Base-by-base conservation (phyloP, 2,113 vertebrate species). In the Mionectes macconnelli region DNA sequence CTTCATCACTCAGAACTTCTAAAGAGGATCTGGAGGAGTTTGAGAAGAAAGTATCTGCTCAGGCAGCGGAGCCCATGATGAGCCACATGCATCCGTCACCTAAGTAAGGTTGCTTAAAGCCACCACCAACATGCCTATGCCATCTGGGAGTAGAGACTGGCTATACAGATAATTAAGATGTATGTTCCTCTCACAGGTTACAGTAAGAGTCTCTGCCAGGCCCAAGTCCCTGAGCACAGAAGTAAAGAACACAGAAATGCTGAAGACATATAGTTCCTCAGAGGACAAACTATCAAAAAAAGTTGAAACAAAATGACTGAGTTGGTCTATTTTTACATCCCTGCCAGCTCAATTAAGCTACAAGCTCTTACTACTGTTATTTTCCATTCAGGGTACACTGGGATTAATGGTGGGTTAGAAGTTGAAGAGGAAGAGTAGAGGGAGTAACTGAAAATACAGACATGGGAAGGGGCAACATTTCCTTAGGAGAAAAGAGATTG, bases 361-460 rank as follows among this genome's bases (percentile, higher is more conserved):
- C 21, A 24, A 60, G 8, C 15, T 50, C 45, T 12, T 45, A 35
- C 12, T 44, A 53, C 35, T 39, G 17, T 40, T 49, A 12, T 22
- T 66, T 76, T 76, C 33, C 35, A 35, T 35, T 16, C 75, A 60
- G 8, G 4, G 8, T 45, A 19, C 31, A 39, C 12, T 50, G 33
- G n/a, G 27, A 75, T 70, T 59, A 76, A 50, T 3, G 2, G 10
- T 6, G 7, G 35, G 3, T 67, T 56, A 33, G 45, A 72, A 76
- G 9, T 0, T 56, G 52, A 22, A 85, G 45, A 15, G 8, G 44
- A 20, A 63, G 22, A 37, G 22, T 5, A 53, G 57, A 30, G 60
- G 22, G 33, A 63, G 4, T 18, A 64, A 31, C n/a, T 5, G 31
- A 37, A 69, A 27, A 23, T 3, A 30, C 0, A 4, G n/a, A 30